These are phyloP conservation scores for Atlantisia rogersi DNA, from an alignment of 2,113 vertebrate species.

Conservation along the genomic window DNA sequence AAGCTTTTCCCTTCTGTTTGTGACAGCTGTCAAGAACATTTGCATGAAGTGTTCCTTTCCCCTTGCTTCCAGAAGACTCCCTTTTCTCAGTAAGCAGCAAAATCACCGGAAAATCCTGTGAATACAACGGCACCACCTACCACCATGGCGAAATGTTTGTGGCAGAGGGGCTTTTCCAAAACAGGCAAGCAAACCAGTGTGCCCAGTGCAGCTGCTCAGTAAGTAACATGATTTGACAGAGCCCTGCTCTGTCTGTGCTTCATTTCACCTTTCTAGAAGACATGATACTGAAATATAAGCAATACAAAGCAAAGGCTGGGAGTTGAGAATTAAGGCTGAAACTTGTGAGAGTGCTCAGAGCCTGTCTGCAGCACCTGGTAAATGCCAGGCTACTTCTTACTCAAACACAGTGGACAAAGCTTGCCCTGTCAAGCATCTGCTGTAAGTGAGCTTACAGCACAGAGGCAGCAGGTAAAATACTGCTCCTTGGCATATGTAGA, in stretches of 20 bases:
- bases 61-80: conserved; percentile 74
- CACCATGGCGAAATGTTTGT: conserved; percentile 80
- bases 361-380: background rate
- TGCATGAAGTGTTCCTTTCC: background rate
- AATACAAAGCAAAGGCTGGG: background rate
- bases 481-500: background rate
- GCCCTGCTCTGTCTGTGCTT: background rate
- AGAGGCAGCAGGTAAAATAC: conserved; percentile 15
- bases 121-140: conserved; percentile 81
- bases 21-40: background rate
- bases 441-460: background rate
- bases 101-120: conserved; percentile 78
- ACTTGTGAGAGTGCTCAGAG: background rate
- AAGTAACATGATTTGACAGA: conserved; percentile 50
- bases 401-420: background rate
- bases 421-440: background rate
- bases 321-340: background rate
- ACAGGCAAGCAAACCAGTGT: conserved; percentile 81
- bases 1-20: background rate
- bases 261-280: background rate
- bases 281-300: background rate
- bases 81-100: conserved; percentile 71
- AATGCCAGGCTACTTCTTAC: background rate
- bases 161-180: conserved; percentile 82
- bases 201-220: conserved; percentile 84